These are phyloP conservation scores for Pachyseris speciosa DNA, from an alignment of 64 coral and sea anemone species.

Conservation along the genomic window DNA sequence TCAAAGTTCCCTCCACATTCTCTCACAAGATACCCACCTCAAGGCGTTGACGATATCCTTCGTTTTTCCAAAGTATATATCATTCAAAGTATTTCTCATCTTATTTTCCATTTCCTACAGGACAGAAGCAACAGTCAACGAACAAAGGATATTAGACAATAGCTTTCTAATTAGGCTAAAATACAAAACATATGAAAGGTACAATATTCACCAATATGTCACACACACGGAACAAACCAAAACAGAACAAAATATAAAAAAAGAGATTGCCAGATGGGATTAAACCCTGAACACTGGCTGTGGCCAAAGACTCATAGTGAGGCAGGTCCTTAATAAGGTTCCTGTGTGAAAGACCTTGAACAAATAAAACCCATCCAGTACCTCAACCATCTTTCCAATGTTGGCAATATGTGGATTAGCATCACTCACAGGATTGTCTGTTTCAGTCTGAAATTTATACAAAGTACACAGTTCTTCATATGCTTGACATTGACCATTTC, in stretches of 20 bases:
- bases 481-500: background rate
- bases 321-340: too few relatives aligned
- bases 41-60: constrained; percentile 97
- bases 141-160: background rate
- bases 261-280: too few relatives aligned
- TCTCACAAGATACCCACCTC: constrained; percentile 64
- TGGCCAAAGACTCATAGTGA: too few relatives aligned
- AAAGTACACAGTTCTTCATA: too few relatives aligned
- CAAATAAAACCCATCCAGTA: constrained; percentile 3
- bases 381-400: constrained; percentile 98
- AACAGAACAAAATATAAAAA: too few relatives aligned
- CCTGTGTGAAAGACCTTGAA: background rate
- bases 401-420: constrained; percentile 95
- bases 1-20: too few relatives aligned
- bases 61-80: constrained; percentile 99
- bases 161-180: background rate
- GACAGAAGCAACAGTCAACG: background rate
- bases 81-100: constrained; percentile 99
- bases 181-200: background rate
- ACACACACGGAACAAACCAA: too few relatives aligned
- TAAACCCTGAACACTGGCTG: too few relatives aligned
- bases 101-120: constrained; percentile 99
- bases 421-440: constrained; percentile 83
- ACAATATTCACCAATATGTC: too few relatives aligned
- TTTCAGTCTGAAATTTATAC: constrained; percentile 70